Base-by-base conservation (phyloP, 2,113 vertebrate species). In the Platichthys flesus region DNA sequence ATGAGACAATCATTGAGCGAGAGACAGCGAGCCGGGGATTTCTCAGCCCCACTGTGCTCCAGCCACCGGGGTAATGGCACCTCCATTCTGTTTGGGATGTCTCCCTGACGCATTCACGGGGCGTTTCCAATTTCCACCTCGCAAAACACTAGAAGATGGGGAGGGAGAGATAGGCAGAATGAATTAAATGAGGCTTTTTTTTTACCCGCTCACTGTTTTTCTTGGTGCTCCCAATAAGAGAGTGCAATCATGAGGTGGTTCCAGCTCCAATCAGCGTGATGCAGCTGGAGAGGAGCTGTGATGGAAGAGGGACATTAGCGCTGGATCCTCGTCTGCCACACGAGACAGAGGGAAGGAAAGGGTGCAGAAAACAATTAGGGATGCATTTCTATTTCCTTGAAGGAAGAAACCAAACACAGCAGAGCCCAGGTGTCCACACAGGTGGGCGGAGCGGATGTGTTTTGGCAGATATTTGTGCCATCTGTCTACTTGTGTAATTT, bases 1-100 rank as follows among this genome's bases (percentile, higher is more conserved):
- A 93, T 92, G 91, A 92, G 90, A 90, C 92, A 90, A 92, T 92
- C 88, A 91, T 85, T 86, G 86, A 89, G 86, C 59, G 70, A 69
- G 78, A 61, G 81, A 59, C 84, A 90, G 84, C 24, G 45, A 73
- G 86, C 54, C 18, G 37, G 62, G 85, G 71, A 89, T 90, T 86
- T 86, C 82, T 90, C 88, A 90, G 81, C 76, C 82, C 81, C 61
- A 9, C 83, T 64, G 72, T 76, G 82, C 71, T 80, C 84, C 84
- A 63, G 72, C 89, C 74, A 0, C 67, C 28, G 64, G 71, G 64
- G 79, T 87, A 87, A 87, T 86, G 80, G 82, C 83, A 71, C 79
- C 86, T 77, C 77, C 42, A 85, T 83, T 78, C 52, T 21, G n/a
- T 21, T 59, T 74, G 65, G 87, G 78, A 85, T 71, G 76, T 65